These are phyloP conservation scores for Enteromius afrohamiltoni DNA, from an alignment of 2,797 vertebrate genomes.

Conservation along the genomic window DNA sequence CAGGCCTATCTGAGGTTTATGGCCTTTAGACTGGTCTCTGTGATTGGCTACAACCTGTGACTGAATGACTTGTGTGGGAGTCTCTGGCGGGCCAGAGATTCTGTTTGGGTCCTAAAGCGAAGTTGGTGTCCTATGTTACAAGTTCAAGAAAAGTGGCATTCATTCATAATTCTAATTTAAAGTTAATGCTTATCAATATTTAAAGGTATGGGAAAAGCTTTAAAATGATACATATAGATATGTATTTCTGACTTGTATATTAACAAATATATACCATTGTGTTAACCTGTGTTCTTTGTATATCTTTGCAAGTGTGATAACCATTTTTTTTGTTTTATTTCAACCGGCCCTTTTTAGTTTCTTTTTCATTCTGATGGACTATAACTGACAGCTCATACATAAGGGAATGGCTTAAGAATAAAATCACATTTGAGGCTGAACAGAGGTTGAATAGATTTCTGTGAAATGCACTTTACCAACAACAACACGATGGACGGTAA, in stretches of 20 bases:
- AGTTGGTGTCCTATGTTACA: constrained; percentile 57
- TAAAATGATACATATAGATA: constrained; percentile 65
- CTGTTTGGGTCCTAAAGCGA: constrained; percentile 50
- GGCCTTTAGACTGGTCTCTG: neutral
- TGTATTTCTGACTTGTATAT: constrained; percentile 67
- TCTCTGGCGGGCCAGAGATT: constrained; percentile 82
- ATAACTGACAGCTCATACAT: neutral
- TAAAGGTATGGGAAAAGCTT: constrained; percentile 69
- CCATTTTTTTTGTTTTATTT: neutral
- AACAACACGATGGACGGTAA: neutral
- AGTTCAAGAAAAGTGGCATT: constrained; percentile 47
- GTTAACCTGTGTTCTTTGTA: constrained; percentile 63
- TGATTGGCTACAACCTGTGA: constrained; percentile 18
- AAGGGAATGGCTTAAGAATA: neutral
- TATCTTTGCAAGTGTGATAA: constrained; percentile 32
- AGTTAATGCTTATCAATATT: constrained; percentile 69
- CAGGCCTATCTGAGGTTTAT: neutral
- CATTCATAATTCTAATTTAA: constrained; percentile 54
- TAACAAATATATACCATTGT: constrained; percentile 74
- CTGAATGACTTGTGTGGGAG: constrained; percentile 56
- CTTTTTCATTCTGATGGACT: neutral
- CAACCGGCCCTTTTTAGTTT: neutral
- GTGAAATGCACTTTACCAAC: constrained; percentile 38
- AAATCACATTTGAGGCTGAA: constrained; percentile 6
- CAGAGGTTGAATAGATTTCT: constrained; percentile 23